Evolutionary conservation across 2,797 vertebrate species (phyloP).

Genomic region (Gambelia wislizenii): DNA sequence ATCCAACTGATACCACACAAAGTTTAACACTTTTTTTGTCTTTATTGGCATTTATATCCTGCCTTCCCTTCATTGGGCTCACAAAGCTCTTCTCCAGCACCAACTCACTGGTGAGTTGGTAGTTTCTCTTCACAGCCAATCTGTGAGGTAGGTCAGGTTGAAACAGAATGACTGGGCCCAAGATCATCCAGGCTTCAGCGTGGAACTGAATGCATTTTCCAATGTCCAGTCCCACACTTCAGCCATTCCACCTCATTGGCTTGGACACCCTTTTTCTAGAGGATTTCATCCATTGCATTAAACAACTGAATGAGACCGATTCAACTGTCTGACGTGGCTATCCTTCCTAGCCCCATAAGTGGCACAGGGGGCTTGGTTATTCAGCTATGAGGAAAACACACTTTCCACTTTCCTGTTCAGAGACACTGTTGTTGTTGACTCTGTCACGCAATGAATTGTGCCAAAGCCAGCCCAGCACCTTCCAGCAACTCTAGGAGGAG

Average conservation of each 20-base stretch:
- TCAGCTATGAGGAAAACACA: neutral
- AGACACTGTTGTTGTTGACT: neutral
- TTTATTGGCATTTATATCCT: neutral
- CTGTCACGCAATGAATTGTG: too few relatives aligned
- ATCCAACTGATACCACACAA: neutral
- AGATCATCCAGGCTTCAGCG: neutral
- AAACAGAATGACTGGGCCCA: neutral
- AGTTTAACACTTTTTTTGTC: neutral
- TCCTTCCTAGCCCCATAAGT: neutral
- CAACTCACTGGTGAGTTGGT: neutral
- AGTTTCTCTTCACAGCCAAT: neutral
- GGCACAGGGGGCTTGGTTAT: neutral
- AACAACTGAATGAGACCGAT: neutral
- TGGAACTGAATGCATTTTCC: neutral
- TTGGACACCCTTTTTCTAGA: too few relatives aligned
- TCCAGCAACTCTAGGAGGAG: neutral
- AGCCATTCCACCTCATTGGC: neutral
- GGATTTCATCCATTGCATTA: neutral
- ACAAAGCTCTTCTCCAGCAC: neutral
- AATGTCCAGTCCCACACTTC: neutral
- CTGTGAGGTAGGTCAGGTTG: neutral
- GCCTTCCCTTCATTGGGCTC: neutral
- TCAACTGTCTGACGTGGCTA: neutral
- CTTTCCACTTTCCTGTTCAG: neutral
- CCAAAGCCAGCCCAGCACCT: neutral